A percentile compares a stretch with the other conserved stretches of the same genome.
phyloP scores from a whole-genome alignment of 2,113 vertebrate genomes.

The Alosa alosa region DNA sequence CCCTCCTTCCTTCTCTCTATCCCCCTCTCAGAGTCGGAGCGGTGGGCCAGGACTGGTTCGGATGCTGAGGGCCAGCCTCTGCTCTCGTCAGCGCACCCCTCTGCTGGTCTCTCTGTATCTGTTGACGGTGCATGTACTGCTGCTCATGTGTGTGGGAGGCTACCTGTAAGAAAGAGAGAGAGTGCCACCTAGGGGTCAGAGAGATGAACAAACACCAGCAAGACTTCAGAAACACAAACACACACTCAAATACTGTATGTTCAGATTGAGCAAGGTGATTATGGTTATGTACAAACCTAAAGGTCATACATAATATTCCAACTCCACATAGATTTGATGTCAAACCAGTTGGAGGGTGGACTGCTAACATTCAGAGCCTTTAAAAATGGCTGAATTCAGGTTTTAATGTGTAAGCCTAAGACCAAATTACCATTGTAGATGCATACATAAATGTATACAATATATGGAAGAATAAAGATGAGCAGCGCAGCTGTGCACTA shows the following conservation, averaged over 20 bases:
- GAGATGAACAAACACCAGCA: neutral
- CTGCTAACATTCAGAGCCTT: neutral
- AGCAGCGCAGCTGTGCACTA: conserved; percentile 2
- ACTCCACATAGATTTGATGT: neutral
- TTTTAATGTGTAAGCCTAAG: neutral
- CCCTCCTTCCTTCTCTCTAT: neutral
- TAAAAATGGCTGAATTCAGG: neutral
- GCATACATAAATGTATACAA: neutral
- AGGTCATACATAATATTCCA: neutral
- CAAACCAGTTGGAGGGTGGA: neutral
- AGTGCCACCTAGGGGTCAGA: conserved; percentile 12
- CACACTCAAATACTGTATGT: neutral
- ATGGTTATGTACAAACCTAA: neutral
- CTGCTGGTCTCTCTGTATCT: conserved; percentile 79
- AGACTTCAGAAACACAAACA: neutral
- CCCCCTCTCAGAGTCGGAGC: conserved; percentile 70
- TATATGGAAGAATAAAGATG: neutral
- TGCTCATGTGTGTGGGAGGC: conserved; percentile 86
- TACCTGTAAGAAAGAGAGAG: conserved; percentile 71
- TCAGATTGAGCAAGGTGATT: neutral
- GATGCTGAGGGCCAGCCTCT: conserved; percentile 73
- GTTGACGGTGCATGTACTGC: conserved; percentile 80
- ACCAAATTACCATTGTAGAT: neutral
- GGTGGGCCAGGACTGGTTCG: conserved; percentile 68
- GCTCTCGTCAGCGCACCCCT: conserved; percentile 80